phyloP scores from a whole-genome alignment of 1,140 invertebrate species.

The Mycetomoellerius zeteki region DNA sequence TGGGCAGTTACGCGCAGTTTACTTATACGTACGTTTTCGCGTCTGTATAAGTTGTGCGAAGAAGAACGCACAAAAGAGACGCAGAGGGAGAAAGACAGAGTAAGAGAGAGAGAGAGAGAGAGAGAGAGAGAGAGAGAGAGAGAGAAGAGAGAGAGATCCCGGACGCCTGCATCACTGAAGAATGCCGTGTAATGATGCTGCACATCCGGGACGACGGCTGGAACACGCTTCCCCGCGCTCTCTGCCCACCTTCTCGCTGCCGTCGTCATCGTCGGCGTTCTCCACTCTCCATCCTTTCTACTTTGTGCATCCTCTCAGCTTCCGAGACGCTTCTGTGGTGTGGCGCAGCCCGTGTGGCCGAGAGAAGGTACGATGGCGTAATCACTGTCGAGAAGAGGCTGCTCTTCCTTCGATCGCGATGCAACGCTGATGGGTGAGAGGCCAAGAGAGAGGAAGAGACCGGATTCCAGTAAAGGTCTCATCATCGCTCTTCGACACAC shows the following conservation, averaged over 20 bases:
- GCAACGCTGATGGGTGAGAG: background rate
- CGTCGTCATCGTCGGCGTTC: slow-evolving; percentile 43
- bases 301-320: slow-evolving; percentile 49
- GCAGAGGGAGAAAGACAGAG: background rate
- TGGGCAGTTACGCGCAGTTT: background rate
- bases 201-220: slow-evolving; percentile 74
- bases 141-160: slow-evolving; percentile 28
- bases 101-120: background rate
- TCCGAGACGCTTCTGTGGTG: slow-evolving; percentile 50
- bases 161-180: slow-evolving; percentile 66
- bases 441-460: slow-evolving; percentile 9
- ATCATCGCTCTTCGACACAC: slow-evolving; percentile 52
- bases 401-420: slow-evolving; percentile 46
- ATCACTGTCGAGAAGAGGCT: slow-evolving; percentile 50
- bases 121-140: background rate
- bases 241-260: slow-evolving; percentile 34
- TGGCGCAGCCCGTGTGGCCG: slow-evolving; percentile 28
- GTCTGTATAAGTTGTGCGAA: slow-evolving; percentile 15
- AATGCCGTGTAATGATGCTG: slow-evolving; percentile 77
- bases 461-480: slow-evolving; percentile 53
- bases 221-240: slow-evolving; percentile 46
- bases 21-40: slow-evolving; percentile 29
- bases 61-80: slow-evolving; percentile 27
- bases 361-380: slow-evolving; percentile 46
- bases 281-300: slow-evolving; percentile 49